Evolutionary conservation across 2,113 vertebrate genomes (phyloP).

Genomic region (Dasypus novemcinctus): DNA sequence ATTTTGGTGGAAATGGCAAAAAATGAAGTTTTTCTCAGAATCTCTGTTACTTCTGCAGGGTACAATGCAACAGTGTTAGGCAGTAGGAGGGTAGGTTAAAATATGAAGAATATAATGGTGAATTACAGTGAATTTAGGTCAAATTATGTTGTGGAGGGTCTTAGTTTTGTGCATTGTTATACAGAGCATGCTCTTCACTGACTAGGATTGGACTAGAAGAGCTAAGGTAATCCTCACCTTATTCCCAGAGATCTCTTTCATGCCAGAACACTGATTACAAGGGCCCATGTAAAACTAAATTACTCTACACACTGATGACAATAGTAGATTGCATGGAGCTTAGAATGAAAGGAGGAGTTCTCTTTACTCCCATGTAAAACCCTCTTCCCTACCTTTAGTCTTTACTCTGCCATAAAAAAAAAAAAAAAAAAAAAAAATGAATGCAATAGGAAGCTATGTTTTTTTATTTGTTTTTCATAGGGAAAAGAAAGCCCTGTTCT

Average conservation of each 20-base stretch:
- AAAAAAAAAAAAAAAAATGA: neutral
- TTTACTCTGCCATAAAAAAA: neutral
- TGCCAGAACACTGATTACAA: neutral
- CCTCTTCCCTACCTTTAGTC: neutral
- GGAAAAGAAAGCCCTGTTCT: neutral
- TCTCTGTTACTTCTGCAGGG: neutral
- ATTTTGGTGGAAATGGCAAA: neutral
- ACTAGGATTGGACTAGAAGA: too few relatives aligned
- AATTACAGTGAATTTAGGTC: neutral
- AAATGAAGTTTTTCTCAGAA: neutral
- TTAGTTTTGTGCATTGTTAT: neutral
- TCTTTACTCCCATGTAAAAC: neutral
- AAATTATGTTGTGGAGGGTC: neutral
- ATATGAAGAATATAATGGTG: neutral
- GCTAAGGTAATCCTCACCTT: neutral
- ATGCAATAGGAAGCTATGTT: neutral
- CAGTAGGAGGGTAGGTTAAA: neutral
- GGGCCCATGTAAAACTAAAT: neutral
- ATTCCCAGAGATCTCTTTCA: neutral
- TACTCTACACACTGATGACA: neutral
- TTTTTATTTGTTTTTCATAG: neutral
- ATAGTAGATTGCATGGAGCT: neutral
- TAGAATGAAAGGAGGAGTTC: neutral
- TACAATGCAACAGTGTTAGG: neutral
- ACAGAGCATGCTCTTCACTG: neutral